Percentiles rank a stretch among this genome's conserved stretches.
Conservation (phyloP, 2,888 invertebrate genomes). For the Opisthograptis luteolata region DNA sequence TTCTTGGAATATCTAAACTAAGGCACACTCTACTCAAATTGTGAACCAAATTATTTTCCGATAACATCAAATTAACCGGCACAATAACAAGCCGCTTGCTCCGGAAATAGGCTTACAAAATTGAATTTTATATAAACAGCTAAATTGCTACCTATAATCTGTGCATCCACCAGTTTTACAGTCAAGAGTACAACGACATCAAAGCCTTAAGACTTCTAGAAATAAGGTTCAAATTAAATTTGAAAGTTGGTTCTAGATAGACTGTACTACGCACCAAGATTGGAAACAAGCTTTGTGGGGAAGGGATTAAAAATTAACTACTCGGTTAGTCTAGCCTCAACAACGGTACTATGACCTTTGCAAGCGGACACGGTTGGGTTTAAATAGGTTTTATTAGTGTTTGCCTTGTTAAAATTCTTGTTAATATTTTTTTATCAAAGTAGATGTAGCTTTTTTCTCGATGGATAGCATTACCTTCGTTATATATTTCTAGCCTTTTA, state of each 20-base stretch:
- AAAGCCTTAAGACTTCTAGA: background rate
- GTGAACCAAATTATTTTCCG: background rate
- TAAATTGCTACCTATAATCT: slow-evolving; percentile 35
- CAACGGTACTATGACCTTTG: slow-evolving; percentile 44
- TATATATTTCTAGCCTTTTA: too few relatives aligned
- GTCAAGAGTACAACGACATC: background rate
- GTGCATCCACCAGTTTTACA: slow-evolving; percentile 22
- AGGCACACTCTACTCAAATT: background rate
- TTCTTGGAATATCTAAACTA: background rate
- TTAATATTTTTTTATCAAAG: slow-evolving; percentile 3
- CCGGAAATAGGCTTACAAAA: slow-evolving; percentile 17
- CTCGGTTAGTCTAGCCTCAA: slow-evolving; percentile 48
- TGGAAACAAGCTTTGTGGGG: slow-evolving; percentile 38
- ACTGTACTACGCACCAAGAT: slow-evolving; percentile 37
- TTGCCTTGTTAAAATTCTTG: slow-evolving; percentile 5
- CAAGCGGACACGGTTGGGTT: slow-evolving; percentile 22
- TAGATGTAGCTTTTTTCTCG: background rate
- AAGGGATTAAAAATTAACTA: slow-evolving; percentile 51
- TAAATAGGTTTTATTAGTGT: slow-evolving; percentile 21
- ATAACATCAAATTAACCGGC: slow-evolving; percentile 13
- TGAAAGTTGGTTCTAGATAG: background rate
- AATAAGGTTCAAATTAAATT: slow-evolving; percentile 21
- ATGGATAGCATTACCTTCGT: too few relatives aligned
- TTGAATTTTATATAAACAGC: slow-evolving; percentile 37
- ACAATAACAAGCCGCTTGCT: slow-evolving; percentile 14